phyloP scores from a whole-genome alignment of 2,888 invertebrate genomes.

The Orchesella flavescens region DNA sequence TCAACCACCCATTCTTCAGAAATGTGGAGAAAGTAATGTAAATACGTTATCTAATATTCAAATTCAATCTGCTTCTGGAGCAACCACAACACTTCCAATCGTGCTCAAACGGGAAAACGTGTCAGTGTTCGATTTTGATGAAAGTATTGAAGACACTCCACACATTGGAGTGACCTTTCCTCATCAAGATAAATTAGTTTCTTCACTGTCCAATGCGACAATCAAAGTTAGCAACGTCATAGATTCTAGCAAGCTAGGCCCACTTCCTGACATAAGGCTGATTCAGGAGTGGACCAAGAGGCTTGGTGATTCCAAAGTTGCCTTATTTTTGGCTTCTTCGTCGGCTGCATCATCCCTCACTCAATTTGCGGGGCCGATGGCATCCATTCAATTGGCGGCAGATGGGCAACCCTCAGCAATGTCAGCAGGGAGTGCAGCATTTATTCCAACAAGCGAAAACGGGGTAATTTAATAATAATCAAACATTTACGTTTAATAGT shows the following conservation, averaged over 20 bases:
- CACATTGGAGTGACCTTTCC: background rate
- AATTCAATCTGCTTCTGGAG: background rate
- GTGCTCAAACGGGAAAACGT: conserved; percentile 51
- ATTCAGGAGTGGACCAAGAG: conserved; percentile 55
- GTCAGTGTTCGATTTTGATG: conserved; percentile 56
- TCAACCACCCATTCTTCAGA: conserved; percentile 32
- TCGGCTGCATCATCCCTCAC: conserved; percentile 38
- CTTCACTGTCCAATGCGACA: conserved; percentile 2
- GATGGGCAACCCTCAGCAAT: conserved; percentile 25
- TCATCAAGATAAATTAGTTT: conserved; percentile 25
- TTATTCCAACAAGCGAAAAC: conserved; percentile 48
- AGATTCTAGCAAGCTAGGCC: conserved; percentile 29
- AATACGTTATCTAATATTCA: background rate
- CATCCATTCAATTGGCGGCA: conserved; percentile 29
- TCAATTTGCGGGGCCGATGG: conserved; percentile 50
- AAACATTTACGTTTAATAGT: background rate
- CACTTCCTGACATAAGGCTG: conserved; percentile 42
- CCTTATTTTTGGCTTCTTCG: conserved; percentile 45
- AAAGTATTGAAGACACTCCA: conserved; percentile 36
- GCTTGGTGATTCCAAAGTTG: conserved; percentile 50
- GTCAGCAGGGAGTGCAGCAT: conserved; percentile 25
- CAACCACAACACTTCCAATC: conserved; percentile 23
- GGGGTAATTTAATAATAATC: conserved; percentile 31
- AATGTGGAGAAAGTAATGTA: conserved; percentile 6
- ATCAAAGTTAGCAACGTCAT: conserved; percentile 48